phyloP scores from a whole-genome alignment of 2,888 invertebrate species.

The Pherbina coryleti region DNA sequence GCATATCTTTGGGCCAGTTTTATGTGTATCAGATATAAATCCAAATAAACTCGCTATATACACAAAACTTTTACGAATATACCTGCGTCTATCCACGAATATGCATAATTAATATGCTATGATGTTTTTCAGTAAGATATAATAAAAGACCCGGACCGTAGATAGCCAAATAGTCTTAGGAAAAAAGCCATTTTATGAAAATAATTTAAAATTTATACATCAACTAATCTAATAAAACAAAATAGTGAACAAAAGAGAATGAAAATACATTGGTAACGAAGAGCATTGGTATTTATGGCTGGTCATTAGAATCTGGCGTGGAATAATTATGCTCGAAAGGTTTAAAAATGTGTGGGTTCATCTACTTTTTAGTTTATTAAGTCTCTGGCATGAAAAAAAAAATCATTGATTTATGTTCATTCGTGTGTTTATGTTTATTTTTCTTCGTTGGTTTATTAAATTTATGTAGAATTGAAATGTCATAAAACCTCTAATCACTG shows the following conservation, averaged over 20 bases:
- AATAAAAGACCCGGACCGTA: neutral
- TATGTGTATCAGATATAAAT: no score
- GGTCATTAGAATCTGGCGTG: neutral
- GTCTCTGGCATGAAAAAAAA: slow-evolving; percentile 4
- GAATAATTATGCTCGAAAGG: neutral
- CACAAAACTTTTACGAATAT: neutral
- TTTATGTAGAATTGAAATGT: neutral
- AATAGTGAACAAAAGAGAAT: neutral
- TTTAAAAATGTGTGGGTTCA: neutral
- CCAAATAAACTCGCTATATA: neutral
- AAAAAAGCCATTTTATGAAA: neutral
- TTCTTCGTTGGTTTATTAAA: neutral
- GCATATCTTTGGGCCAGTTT: no score
- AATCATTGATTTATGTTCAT: slow-evolving; percentile 25
- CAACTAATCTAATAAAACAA: slow-evolving; percentile 3
- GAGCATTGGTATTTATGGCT: neutral
- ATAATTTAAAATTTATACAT: neutral
- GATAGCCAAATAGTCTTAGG: neutral
- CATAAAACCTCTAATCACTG: neutral
- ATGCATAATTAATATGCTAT: no score
- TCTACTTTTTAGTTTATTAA: slow-evolving; percentile 20
- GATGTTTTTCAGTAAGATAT: neutral
- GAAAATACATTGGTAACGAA: neutral
- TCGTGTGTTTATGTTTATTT: slow-evolving; percentile 1
- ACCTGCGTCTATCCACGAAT: neutral